Evolutionary conservation across 2,888 invertebrate species (phyloP).

Genomic region (Anagyrus pseudococci): DNA sequence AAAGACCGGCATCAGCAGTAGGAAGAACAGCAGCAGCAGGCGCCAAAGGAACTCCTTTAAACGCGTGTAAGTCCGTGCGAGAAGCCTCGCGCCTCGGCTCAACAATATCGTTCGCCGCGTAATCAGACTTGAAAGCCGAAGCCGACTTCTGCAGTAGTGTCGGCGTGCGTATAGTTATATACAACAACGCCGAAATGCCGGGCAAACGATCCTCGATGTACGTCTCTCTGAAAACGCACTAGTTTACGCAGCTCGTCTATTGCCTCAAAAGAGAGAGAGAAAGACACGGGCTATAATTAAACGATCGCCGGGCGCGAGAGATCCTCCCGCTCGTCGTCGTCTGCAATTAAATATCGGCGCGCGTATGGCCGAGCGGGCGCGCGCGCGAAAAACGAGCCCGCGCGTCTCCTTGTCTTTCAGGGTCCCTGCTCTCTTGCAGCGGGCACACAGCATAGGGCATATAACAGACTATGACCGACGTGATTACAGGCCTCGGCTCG

Average conservation of each 20-base stretch:
- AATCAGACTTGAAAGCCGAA: background rate
- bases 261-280: background rate
- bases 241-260: too few relatives aligned
- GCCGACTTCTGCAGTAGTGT: background rate
- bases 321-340: constrained; percentile 28
- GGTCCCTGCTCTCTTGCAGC: too few relatives aligned
- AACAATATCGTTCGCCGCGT: constrained; percentile 3
- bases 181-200: constrained; percentile 14
- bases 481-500: too few relatives aligned
- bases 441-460: too few relatives aligned
- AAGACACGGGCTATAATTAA: constrained; percentile 26
- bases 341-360: constrained; percentile 45
- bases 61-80: background rate
- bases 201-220: too few relatives aligned
- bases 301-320: constrained; percentile 23
- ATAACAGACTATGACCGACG: too few relatives aligned
- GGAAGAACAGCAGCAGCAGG: too few relatives aligned
- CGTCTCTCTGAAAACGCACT: too few relatives aligned
- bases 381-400: constrained; percentile 37
- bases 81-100: background rate
- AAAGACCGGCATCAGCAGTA: too few relatives aligned
- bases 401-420: constrained; percentile 18
- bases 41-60: too few relatives aligned
- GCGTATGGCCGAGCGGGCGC: constrained; percentile 39
- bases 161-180: background rate